phyloP scores from a whole-genome alignment of 2,113 vertebrate genomes.

The Macroglossus sobrinus region DNA sequence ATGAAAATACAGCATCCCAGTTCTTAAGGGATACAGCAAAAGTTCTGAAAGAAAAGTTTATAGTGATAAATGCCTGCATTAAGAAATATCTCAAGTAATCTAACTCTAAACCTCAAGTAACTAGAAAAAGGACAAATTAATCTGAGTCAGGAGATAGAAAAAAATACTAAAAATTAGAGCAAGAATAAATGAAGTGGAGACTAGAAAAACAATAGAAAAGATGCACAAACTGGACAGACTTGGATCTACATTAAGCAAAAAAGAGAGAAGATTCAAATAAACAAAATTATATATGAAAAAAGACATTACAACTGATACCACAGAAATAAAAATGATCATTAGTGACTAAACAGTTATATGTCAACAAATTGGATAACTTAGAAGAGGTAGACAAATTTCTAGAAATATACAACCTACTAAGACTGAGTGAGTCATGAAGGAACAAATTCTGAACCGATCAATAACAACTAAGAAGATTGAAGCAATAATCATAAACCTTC shows the following conservation, averaged over 20 bases:
- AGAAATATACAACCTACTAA: background rate
- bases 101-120: background rate
- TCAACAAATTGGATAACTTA: background rate
- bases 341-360: background rate
- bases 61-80: background rate
- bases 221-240: background rate
- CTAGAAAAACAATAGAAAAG: background rate
- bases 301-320: background rate
- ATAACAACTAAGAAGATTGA: background rate
- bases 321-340: background rate
- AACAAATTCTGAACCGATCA: background rate
- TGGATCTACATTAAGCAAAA: background rate
- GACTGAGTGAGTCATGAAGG: background rate
- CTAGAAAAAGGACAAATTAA: background rate
- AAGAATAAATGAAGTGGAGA: background rate
- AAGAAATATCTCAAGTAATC: background rate
- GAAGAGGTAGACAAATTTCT: background rate
- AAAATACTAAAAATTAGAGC: background rate
- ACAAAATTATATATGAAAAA: background rate
- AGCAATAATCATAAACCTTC: background rate
- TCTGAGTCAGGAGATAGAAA: background rate
- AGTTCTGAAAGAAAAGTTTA: background rate
- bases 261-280: background rate
- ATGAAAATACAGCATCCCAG: background rate
- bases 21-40: background rate